These are phyloP conservation scores for Capromys pilorides DNA, from an alignment of 2,797 vertebrate genomes.

Conservation along the genomic window DNA sequence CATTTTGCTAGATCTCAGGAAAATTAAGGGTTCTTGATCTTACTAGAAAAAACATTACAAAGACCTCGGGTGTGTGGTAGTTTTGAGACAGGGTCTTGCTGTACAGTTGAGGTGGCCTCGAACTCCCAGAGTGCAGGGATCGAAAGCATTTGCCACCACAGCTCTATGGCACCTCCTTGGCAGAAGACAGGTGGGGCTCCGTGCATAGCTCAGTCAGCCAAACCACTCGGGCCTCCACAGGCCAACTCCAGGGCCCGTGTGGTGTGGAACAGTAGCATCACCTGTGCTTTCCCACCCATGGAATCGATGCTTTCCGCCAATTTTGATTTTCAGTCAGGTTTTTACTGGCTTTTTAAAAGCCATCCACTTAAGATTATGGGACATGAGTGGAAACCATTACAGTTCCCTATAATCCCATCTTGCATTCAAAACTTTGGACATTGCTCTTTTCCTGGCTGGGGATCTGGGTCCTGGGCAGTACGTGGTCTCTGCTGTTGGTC, in stretches of 20 bases:
- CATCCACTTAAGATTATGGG: neutral
- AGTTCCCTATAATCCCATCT: neutral
- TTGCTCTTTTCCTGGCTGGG: neutral
- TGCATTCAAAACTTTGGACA: too few relatives aligned
- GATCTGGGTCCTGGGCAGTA: neutral
- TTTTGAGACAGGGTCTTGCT: neutral
- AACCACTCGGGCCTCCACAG: rapidly evolving
- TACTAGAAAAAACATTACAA: neutral
- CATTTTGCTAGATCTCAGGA: neutral
- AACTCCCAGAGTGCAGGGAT: neutral
- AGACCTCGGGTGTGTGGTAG: neutral
- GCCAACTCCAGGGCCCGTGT: neutral
- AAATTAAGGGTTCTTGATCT: neutral
- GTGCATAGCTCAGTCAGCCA: rapidly evolving
- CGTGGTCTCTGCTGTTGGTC: too few relatives aligned
- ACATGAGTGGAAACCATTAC: neutral
- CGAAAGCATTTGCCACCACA: neutral
- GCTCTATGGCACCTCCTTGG: neutral
- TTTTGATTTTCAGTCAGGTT: neutral
- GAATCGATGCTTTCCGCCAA: neutral
- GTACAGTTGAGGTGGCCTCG: neutral
- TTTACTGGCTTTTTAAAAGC: neutral
- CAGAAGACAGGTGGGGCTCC: neutral
- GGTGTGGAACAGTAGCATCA: neutral
- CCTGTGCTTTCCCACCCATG: neutral